Evolutionary conservation across 1,140 invertebrate genomes (phyloP).

Genomic region (Macrobrachium rosenbergii): DNA sequence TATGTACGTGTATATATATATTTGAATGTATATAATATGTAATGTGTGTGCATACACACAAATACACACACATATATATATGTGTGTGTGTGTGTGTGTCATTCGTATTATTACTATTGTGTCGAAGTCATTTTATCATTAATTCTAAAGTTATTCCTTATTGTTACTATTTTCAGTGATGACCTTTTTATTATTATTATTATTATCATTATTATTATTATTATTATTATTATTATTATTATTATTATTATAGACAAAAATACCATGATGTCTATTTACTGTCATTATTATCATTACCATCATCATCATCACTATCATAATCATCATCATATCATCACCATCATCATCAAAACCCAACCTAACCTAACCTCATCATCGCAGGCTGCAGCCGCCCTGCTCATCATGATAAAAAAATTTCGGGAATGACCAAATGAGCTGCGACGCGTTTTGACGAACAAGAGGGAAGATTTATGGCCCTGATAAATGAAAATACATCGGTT

Average conservation of each 20-base stretch:
- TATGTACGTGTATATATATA: constrained; percentile 3
- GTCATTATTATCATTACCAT: background rate
- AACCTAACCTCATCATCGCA: too few relatives aligned
- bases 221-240: background rate
- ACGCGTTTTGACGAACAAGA: too few relatives aligned
- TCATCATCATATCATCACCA: background rate
- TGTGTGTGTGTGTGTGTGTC: background rate
- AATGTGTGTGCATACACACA: too few relatives aligned
- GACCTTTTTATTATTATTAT: background rate
- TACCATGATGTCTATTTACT: background rate
- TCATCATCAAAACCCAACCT: too few relatives aligned
- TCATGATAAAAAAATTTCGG: too few relatives aligned
- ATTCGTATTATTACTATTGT: background rate
- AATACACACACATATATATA: too few relatives aligned
- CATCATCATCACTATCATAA: background rate
- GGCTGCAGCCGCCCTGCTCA: too few relatives aligned
- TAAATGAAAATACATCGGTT: too few relatives aligned
- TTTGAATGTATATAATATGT: background rate
- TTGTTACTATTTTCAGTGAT: background rate
- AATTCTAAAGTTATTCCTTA: too few relatives aligned
- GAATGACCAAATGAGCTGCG: too few relatives aligned
- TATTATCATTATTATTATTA: background rate
- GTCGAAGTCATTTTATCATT: too few relatives aligned
- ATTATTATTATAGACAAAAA: background rate
- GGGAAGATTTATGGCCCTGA: too few relatives aligned